A percentile compares a stretch with the other conserved stretches of the same genome.
These are phyloP conservation scores for Drosophila helvetica DNA, from an alignment of 2,888 invertebrate species.

Conservation along the genomic window DNA sequence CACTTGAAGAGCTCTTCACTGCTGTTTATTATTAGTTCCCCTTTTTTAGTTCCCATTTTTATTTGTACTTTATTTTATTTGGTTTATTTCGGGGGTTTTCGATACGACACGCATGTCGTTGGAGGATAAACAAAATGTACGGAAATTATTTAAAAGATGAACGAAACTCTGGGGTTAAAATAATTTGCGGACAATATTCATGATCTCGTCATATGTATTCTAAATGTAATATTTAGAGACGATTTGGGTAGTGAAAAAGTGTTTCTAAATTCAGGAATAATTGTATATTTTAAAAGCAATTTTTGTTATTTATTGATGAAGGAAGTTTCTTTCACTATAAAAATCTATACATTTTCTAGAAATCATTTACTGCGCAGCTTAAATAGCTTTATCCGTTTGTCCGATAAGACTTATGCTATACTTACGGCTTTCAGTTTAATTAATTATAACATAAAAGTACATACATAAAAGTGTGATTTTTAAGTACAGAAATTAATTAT, in stretches of 20 bases:
- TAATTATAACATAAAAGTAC: too few species aligned
- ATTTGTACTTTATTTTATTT: constrained; percentile 9
- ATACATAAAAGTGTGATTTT: too few species aligned
- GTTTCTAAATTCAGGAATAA: neutral
- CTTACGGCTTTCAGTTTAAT: too few species aligned
- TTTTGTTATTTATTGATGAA: neutral
- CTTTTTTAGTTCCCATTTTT: constrained; percentile 30
- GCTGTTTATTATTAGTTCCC: constrained; percentile 55
- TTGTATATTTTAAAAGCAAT: too few species aligned
- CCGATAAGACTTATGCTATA: too few species aligned
- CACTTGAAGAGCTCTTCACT: constrained; percentile 67
- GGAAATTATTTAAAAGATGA: neutral
- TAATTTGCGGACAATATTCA: neutral
- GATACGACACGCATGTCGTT: neutral
- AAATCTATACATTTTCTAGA: neutral
- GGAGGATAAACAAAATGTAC: neutral
- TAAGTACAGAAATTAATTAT: too few species aligned
- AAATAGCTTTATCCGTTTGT: too few species aligned
- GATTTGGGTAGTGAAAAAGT: neutral
- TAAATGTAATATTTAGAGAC: neutral
- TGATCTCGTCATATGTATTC: neutral
- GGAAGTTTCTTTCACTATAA: neutral
- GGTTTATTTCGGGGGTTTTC: constrained; percentile 6
- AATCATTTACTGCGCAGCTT: too few species aligned
- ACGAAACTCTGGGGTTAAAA: neutral